Base-by-base conservation (phyloP, 2,113 vertebrate genomes). In the Lepus timidus region DNA sequence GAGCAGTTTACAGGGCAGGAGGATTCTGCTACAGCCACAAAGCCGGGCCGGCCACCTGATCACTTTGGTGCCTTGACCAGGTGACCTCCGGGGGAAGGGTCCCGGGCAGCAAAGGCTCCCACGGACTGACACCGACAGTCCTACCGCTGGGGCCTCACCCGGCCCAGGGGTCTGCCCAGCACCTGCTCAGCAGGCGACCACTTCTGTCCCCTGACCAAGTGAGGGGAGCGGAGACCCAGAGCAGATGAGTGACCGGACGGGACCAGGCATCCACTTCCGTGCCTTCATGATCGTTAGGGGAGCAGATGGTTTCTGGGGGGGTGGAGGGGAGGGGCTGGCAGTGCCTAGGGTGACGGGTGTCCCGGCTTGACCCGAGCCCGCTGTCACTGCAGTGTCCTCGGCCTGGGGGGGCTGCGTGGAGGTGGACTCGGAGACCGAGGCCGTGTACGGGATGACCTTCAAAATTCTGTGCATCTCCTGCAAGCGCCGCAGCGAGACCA, bases 401-500 rank as follows among this genome's bases (percentile, higher is more conserved):
- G 97, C 97, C 96, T 90, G 65, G 33, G 98, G 97, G 2, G 99
- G 99, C 33, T 99, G 99, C 1, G 99, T 99, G 98, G 99, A 99
- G 97, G 99, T 99, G 96, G 99, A 99, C 29, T 99, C 99, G 0
- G 98, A 99, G 78, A 99, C 99, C 0, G 99, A 99, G 96, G 99
- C 99, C 0, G 99, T 99, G 44, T 97, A 88, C 0, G 98, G 98
- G 4, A 6, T 93, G 0, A 98, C 97, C 61, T 99, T 99, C 98
- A 99, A 98, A 94, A 98, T 99, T 96, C 98, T 98, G 78, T 99
- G 99, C 95, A 99, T 99, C 98, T 99, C 98, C 80, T 99, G 99
- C 90, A 99, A 99, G 98, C 98, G 95, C 93, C 98, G 99, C 55
- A 98, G 98, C 0, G 99, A 99, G 95, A 99, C 99, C 29, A 71